Evolutionary conservation across 2,113 vertebrate species (phyloP).

Genomic region (Hippopotamus amphibius): DNA sequence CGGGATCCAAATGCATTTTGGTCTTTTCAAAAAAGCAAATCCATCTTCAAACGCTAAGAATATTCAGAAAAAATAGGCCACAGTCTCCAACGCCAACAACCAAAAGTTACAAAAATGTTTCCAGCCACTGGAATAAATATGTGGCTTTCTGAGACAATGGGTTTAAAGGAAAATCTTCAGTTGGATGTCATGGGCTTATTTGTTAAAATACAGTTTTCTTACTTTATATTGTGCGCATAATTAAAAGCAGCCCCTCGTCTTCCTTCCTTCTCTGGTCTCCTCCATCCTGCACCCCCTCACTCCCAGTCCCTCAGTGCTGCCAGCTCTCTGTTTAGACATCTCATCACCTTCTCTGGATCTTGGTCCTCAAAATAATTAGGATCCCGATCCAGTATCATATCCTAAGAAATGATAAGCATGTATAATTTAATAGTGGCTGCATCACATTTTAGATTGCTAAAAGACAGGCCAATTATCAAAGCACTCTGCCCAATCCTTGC

Average conservation of each 20-base stretch:
- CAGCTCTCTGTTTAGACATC: not conserved
- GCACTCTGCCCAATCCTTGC: too few relatives aligned
- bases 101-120: constrained; percentile 36
- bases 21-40: not conserved
- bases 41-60: not conserved
- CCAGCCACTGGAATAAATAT: not conserved
- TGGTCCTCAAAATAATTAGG: not conserved
- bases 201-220: not conserved
- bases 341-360: not conserved
- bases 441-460: not conserved
- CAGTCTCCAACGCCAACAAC: not conserved
- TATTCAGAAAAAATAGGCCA: not conserved
- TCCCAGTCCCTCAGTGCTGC: not conserved
- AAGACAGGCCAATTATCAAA: not conserved
- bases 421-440: not conserved
- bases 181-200: not conserved
- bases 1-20: not conserved
- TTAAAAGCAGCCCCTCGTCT: not conserved
- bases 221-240: not conserved
- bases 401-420: not conserved
- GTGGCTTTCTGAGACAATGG: not conserved
- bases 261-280: not conserved
- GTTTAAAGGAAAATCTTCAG: not conserved
- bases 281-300: not conserved
- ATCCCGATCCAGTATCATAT: not conserved